Conservation (phyloP, 2,113 vertebrate species). For the Danio rerio region GRCz12tu NC_133182.1:68757501-68758000, state of each 20-base stretch:
- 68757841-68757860: conserved; percentile 42
- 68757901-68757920: neutral
- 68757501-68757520: conserved; percentile 44
- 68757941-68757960: neutral
- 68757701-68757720: conserved; percentile 11
- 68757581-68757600: conserved; percentile 55
- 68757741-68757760: conserved; percentile 41
- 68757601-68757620: conserved; percentile 63
- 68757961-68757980: neutral
- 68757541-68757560: conserved; percentile 71
- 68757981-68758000: neutral
- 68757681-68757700: neutral
- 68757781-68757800: conserved; percentile 8
- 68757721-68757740: conserved; percentile 11
- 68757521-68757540: conserved; percentile 51
- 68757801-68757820: conserved; percentile 13
- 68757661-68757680: conserved; percentile 35
- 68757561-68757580: conserved; percentile 49
- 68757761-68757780: conserved; percentile 23
- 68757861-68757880: conserved; percentile 20
- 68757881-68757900: neutral
- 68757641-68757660: conserved; percentile 50
- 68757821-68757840: conserved; percentile 24
- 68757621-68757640: conserved; percentile 60
- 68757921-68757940: neutral